Conservation (phyloP, 2,888 invertebrate species). For the Ochropacha duplaris region DNA sequence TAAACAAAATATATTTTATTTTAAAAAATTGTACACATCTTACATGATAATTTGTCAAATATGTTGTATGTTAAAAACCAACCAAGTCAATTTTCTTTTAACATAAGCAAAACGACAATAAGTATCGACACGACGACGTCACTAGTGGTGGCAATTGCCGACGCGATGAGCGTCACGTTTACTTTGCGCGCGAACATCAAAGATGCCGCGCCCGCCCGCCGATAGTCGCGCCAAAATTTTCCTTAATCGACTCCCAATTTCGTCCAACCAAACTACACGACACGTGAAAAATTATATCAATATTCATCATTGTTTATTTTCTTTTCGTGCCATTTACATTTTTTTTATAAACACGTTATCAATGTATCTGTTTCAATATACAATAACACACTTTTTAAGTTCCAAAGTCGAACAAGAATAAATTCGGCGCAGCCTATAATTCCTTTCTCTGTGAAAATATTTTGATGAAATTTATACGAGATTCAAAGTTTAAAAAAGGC, state of each 20-base stretch:
- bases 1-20: too few relatives aligned
- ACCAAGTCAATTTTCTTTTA: background rate
- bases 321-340: too few relatives aligned
- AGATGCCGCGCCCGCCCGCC: conserved; percentile 47
- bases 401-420: too few relatives aligned
- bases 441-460: too few relatives aligned
- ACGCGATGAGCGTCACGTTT: conserved; percentile 65
- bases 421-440: too few relatives aligned
- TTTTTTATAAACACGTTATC: background rate
- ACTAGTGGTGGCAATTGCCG: conserved; percentile 51
- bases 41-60: background rate
- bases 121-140: conserved; percentile 35
- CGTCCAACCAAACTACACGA: conserved; percentile 7
- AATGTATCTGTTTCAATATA: background rate
- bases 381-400: background rate
- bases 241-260: conserved; percentile 50
- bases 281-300: conserved; percentile 3
- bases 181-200: conserved; percentile 68
- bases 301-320: conserved; percentile 2
- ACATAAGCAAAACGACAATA: background rate
- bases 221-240: conserved; percentile 60
- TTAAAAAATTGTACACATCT: background rate
- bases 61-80: background rate
- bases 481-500: background rate
- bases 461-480: too few relatives aligned